phyloP scores from a whole-genome alignment of 2,888 invertebrate species.

The Drosophila kanekoi region DNA sequence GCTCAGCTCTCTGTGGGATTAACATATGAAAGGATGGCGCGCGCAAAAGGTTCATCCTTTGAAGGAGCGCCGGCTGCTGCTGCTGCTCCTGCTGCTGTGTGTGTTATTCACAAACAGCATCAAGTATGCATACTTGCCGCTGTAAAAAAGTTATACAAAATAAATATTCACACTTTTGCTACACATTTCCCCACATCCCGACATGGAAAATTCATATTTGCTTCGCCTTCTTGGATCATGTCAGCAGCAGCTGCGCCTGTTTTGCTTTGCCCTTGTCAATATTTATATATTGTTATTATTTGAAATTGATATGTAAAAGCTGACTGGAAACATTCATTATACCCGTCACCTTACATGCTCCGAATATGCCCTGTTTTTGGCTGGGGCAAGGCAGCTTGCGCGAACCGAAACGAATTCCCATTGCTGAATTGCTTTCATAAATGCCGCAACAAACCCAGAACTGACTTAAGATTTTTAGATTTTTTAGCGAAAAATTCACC shows the following conservation, averaged over 20 bases:
- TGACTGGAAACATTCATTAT: slow-evolving; percentile 50
- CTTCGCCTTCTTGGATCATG: slow-evolving; percentile 53
- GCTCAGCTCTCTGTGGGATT: slow-evolving; percentile 48
- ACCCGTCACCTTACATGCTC: slow-evolving; percentile 21
- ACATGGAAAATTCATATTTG: background rate
- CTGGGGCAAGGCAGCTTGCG: background rate
- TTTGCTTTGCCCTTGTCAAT: slow-evolving; percentile 67
- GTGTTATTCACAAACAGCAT: slow-evolving; percentile 50
- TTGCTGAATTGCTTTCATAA: too few species aligned
- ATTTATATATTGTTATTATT: slow-evolving; percentile 73
- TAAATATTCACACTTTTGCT: slow-evolving; percentile 66
- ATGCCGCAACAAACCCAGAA: too few species aligned
- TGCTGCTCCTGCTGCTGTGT: background rate
- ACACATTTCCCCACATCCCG: slow-evolving; percentile 2
- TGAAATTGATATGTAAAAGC: slow-evolving; percentile 61
- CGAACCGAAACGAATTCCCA: slow-evolving; percentile 29
- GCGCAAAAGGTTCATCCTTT: slow-evolving; percentile 42
- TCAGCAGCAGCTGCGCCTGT: slow-evolving; percentile 66
- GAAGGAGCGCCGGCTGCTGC: slow-evolving; percentile 15
- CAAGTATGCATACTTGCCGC: slow-evolving; percentile 50
- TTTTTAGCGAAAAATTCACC: too few species aligned
- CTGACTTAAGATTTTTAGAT: too few species aligned
- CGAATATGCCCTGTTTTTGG: slow-evolving; percentile 15
- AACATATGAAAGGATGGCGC: slow-evolving; percentile 67
- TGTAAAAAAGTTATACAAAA: slow-evolving; percentile 35